Conservation (phyloP, 1,140 invertebrate species). For the Scaptomyza graminum region DNA sequence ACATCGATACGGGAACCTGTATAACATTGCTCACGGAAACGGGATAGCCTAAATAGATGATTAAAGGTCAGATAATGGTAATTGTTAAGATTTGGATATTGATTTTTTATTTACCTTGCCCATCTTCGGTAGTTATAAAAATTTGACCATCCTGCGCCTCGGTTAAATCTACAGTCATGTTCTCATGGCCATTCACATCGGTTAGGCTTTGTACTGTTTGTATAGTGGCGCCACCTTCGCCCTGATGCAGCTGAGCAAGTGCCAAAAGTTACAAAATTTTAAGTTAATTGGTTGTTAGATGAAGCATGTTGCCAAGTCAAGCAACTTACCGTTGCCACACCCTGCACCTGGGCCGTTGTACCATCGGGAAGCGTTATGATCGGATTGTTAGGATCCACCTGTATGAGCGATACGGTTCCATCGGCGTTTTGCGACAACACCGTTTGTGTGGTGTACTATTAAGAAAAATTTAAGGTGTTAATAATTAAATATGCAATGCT, state of each 20-base stretch:
- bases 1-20: slow-evolving; percentile 97
- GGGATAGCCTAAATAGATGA: slow-evolving; percentile 88
- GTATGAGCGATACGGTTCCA: slow-evolving; percentile 97
- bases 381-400: slow-evolving; percentile 97
- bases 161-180: slow-evolving; percentile 92
- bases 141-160: slow-evolving; percentile 97
- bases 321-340: slow-evolving; percentile 90
- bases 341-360: slow-evolving; percentile 96
- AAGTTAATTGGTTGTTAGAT: not conserved
- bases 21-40: slow-evolving; percentile 97
- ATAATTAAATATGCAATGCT: not conserved
- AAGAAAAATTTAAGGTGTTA: slow-evolving; percentile 20
- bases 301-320: too few relatives aligned
- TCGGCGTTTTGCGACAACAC: slow-evolving; percentile 98
- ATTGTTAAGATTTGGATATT: too few relatives aligned
- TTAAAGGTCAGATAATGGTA: not conserved
- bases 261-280: not conserved
- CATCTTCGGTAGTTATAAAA: slow-evolving; percentile 96
- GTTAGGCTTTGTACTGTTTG: slow-evolving; percentile 90
- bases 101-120: slow-evolving; percentile 91
- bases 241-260: slow-evolving; percentile 89
- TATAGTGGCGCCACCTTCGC: slow-evolving; percentile 88
- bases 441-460: slow-evolving; percentile 92
- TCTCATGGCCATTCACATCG: slow-evolving; percentile 87
- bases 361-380: slow-evolving; percentile 98